phyloP scores from a whole-genome alignment of 2,888 invertebrate genomes.

The Heteromurus nitidus region DNA sequence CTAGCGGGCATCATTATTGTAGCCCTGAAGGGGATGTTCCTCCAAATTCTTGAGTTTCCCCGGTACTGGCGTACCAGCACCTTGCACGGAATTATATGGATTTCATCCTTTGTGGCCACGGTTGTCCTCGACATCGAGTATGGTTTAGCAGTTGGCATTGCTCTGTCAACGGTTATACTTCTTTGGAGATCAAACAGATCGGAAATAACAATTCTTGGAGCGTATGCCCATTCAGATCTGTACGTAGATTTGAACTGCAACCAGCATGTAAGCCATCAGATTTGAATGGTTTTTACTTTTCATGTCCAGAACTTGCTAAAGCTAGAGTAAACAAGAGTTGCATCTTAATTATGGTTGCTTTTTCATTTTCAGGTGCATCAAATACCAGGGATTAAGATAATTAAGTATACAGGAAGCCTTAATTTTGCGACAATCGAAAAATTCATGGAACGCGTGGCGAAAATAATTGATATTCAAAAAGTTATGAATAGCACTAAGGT shows the following conservation, averaged over 20 bases:
- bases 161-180: constrained; percentile 73
- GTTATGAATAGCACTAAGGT: background rate
- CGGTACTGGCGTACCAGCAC: constrained; percentile 83
- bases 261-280: constrained; percentile 28
- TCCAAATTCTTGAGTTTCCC: constrained; percentile 83
- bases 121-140: constrained; percentile 87
- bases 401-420: constrained; percentile 85
- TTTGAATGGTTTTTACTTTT: background rate
- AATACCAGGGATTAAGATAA: constrained; percentile 83
- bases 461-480: constrained; percentile 29
- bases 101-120: constrained; percentile 85
- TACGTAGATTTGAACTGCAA: constrained; percentile 36
- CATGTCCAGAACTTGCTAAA: background rate
- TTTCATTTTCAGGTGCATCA: constrained; percentile 81
- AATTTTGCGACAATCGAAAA: constrained; percentile 83
- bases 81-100: constrained; percentile 86
- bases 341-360: background rate
- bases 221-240: constrained; percentile 39
- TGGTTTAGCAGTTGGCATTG: constrained; percentile 86
- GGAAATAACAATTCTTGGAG: constrained; percentile 27
- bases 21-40: constrained; percentile 86
- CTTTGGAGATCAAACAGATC: constrained; percentile 70
- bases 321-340: too few relatives aligned
- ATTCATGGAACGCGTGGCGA: constrained; percentile 42
- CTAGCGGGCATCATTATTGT: constrained; percentile 88